These are phyloP conservation scores for Gadopsis bispinosus DNA, from an alignment of 2,797 vertebrate genomes.

Conservation along the genomic window DNA sequence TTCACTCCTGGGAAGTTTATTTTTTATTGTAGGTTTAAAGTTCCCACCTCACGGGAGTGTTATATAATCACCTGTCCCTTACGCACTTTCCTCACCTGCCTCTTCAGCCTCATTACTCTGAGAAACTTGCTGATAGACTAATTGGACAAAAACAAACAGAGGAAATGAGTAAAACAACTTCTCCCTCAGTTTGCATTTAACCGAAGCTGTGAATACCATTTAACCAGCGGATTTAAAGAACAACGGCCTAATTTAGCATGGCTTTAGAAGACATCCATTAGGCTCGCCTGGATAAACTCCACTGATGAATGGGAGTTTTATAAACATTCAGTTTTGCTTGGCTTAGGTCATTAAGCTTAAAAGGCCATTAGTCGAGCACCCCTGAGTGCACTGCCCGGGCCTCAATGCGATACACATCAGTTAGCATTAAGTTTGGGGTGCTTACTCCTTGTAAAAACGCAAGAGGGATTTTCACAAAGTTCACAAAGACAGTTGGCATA, in stretches of 20 bases:
- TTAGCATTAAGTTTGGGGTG: conserved; percentile 49
- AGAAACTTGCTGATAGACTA: conserved; percentile 42
- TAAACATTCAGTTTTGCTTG: conserved; percentile 70
- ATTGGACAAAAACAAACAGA: conserved; percentile 49
- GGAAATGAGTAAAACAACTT: conserved; percentile 49
- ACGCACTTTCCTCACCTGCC: conserved; percentile 7
- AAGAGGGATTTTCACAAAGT: conserved; percentile 37
- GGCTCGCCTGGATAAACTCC: conserved; percentile 61
- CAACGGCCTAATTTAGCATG: conserved; percentile 66
- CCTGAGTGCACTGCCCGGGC: conserved; percentile 46
- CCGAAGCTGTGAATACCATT: conserved; percentile 53
- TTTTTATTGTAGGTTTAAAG: conserved; percentile 4
- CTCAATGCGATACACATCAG: conserved; percentile 49
- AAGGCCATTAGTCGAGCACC: conserved; percentile 70
- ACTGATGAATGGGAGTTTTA: conserved; percentile 69
- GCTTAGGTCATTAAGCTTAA: conserved; percentile 72
- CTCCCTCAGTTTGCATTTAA: conserved; percentile 54
- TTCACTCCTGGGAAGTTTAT: not conserved
- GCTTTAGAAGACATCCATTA: conserved; percentile 63
- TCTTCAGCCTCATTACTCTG: conserved; percentile 23
- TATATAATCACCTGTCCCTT: not conserved
- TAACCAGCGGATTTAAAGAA: conserved; percentile 65
- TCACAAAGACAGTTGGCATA: conserved; percentile 14
- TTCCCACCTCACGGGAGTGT: not conserved
- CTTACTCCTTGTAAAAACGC: conserved; percentile 33